phyloP scores from a whole-genome alignment of 2,113 vertebrate species.

The Gopherus evgoodei region DNA sequence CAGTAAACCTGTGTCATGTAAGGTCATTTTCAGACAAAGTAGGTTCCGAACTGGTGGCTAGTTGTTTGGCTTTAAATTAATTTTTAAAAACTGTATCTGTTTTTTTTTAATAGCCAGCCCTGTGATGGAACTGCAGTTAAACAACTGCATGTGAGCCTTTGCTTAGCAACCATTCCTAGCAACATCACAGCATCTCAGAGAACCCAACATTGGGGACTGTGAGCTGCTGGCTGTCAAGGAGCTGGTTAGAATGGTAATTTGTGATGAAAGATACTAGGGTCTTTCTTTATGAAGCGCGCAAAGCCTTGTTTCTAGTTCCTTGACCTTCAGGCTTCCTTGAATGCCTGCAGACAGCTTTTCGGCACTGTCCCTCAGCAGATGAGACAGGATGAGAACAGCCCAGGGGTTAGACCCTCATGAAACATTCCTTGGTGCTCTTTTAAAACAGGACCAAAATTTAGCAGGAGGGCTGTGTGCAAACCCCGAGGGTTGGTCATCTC shows the following conservation, averaged over 20 bases:
- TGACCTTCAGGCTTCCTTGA: constrained; percentile 16
- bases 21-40: rapidly evolving
- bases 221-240: neutral
- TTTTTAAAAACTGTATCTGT: rapidly evolving
- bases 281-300: neutral
- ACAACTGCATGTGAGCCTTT: constrained; percentile 40
- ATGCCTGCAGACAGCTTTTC: neutral
- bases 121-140: neutral
- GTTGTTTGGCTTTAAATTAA: neutral
- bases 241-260: constrained; percentile 35
- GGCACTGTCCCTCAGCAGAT: neutral
- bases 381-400: neutral
- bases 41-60: rapidly evolving
- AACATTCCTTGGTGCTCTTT: rapidly evolving
- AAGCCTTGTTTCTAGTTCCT: neutral
- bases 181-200: neutral
- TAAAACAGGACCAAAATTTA: neutral
- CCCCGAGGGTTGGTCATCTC: neutral
- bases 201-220: neutral
- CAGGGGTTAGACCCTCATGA: neutral
- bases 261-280: neutral
- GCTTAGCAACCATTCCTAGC: constrained; percentile 70
- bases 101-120: neutral
- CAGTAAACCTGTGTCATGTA: rapidly evolving
- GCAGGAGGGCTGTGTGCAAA: neutral